These are phyloP conservation scores for Panthera tigris DNA, from an alignment of 2,113 vertebrate genomes.

Conservation along the genomic window DNA sequence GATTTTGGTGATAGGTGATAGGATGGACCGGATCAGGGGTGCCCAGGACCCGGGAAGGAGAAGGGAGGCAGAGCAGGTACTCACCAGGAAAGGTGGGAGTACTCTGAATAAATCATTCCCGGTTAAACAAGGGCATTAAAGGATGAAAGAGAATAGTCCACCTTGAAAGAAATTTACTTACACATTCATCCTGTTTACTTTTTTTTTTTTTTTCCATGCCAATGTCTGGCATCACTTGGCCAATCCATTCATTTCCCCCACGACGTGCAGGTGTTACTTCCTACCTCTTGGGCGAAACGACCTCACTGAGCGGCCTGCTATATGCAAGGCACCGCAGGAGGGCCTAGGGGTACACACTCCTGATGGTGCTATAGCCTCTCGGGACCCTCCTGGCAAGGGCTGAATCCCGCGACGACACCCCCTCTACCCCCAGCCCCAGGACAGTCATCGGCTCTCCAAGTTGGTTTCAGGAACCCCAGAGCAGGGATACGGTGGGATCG, in stretches of 20 bases:
- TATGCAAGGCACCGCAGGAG: not conserved
- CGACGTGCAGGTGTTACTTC: not conserved
- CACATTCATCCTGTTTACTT: not conserved
- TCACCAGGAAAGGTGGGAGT: not conserved
- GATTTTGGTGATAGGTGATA: not conserved
- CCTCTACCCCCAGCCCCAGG: rapidly evolving
- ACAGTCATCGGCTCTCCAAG: too few relatives aligned
- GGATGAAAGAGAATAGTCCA: not conserved
- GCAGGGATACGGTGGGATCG: rapidly evolving
- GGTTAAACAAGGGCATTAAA: not conserved
- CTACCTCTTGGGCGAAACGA: not conserved
- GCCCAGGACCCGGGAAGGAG: not conserved
- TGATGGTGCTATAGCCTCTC: not conserved
- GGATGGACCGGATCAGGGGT: not conserved
- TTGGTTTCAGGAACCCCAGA: not conserved
- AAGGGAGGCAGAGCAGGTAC: not conserved
- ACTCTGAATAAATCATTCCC: not conserved
- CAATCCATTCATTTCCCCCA: not conserved
- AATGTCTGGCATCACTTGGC: not conserved
- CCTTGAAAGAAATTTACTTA: not conserved
- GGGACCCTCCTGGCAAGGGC: not conserved
- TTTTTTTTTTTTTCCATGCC: not conserved
- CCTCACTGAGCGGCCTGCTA: not conserved
- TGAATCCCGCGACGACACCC: not conserved
- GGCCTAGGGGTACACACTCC: not conserved